phyloP scores from a whole-genome alignment of 2,797 vertebrate genomes.

The Sebastes alutus region DNA sequence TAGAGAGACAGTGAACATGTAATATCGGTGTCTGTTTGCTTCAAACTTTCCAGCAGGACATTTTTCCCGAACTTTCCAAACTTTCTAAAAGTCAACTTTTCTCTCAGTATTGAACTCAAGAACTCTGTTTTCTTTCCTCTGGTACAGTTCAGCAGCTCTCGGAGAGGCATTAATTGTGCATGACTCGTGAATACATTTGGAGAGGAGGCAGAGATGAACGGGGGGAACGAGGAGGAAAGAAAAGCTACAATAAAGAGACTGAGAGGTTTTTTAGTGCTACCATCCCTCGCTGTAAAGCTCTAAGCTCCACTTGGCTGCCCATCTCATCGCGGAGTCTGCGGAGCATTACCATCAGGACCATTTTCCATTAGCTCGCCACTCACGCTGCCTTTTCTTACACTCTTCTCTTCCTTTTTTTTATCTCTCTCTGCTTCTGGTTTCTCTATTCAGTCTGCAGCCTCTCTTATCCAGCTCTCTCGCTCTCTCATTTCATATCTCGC shows the following conservation, averaged over 20 bases:
- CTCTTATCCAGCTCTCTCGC: constrained; percentile 2
- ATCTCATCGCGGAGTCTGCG: background rate
- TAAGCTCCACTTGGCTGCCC: constrained; percentile 5
- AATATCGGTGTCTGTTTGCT: background rate
- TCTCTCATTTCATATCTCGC: constrained; percentile 25
- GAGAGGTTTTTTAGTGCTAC: background rate
- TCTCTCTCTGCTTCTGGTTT: background rate
- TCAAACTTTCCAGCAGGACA: background rate
- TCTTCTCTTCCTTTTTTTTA: background rate
- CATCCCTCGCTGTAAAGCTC: background rate
- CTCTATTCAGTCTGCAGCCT: background rate
- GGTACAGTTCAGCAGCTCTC: background rate
- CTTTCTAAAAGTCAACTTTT: background rate
- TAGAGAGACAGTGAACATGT: too few species aligned
- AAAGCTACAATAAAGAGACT: background rate
- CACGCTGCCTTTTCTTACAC: background rate
- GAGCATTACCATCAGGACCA: constrained; percentile 12
- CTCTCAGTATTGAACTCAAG: background rate
- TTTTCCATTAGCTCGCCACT: constrained; percentile 34
- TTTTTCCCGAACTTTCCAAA: background rate
- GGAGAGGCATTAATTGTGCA: constrained; percentile 5
- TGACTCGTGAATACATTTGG: constrained; percentile 14
- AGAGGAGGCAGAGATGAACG: background rate
- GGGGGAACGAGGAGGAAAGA: background rate
- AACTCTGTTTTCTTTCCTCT: background rate